A percentile compares a stretch with the other conserved stretches of the same genome.
Evolutionary conservation across 2,113 vertebrate genomes (phyloP).

Genomic region (Gyps fulvus): DNA sequence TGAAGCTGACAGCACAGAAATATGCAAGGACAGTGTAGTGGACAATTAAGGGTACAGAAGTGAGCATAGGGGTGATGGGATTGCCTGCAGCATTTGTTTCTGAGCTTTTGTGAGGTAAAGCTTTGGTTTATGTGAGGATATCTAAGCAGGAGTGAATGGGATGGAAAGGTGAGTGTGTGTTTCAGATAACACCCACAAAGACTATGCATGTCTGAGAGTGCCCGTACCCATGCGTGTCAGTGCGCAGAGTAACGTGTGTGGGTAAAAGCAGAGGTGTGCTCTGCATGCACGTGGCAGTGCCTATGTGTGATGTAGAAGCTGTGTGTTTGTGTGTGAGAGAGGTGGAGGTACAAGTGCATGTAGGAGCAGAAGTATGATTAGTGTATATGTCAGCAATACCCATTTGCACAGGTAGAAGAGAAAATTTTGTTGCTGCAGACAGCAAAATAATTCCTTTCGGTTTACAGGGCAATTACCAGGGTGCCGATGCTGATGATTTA

Average conservation of each 20-base stretch:
- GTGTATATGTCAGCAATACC: not conserved
- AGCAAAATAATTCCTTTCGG: slow-evolving; percentile 38
- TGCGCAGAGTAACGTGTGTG: fast-evolving
- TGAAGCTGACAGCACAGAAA: not conserved
- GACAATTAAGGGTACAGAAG: not conserved
- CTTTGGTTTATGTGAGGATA: not conserved
- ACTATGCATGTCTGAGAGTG: not conserved
- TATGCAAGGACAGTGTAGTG: fast-evolving
- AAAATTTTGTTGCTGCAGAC: slow-evolving; percentile 1
- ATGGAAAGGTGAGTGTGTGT: not conserved
- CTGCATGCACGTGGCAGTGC: not conserved
- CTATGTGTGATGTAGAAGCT: fast-evolving
- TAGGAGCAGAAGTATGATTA: not conserved
- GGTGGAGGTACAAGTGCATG: fast-evolving
- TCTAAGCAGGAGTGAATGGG: not conserved
- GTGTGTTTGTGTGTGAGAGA: not conserved
- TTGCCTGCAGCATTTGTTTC: not conserved
- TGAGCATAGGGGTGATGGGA: not conserved
- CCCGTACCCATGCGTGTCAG: fast-evolving
- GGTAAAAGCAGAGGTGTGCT: not conserved
- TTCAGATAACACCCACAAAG: not conserved
- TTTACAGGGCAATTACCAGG: slow-evolving; percentile 56
- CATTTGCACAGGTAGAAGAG: slow-evolving; percentile 12
- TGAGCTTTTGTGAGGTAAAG: not conserved
- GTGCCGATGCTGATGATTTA: slow-evolving; percentile 46